Base-by-base conservation (phyloP, 2,113 vertebrate genomes). In the Apodemus speciosus region DNA sequence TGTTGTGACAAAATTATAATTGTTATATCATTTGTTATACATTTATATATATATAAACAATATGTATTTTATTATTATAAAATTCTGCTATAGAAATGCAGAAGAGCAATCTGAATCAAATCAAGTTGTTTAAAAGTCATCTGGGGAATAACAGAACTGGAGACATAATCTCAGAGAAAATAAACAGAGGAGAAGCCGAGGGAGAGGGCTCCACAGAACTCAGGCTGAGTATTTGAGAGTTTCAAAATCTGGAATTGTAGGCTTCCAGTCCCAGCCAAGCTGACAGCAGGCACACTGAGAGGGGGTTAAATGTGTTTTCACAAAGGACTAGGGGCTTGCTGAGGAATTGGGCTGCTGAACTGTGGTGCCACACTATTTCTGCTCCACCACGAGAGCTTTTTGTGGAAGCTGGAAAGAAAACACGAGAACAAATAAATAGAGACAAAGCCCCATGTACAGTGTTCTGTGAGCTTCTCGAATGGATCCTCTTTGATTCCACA, bases 41-140 rank as follows among this genome's bases (percentile, higher is more conserved):
- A 60, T 23, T 60, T 58, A 20, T 23, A 23, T 25, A 9, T 60
- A 60, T 60, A 9, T 9, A 62, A 62, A 9, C 23, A 27, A 62
- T 64, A 30, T 64, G 4, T 64, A 64, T 64, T 27, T 62, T 30
- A 10, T 30, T 64, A 64, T 64, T 30, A 64, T 64, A 64, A 64
- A 64, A 64, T n/a, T 90, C 25, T 80, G 76, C 23, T 85, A 75
- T 69, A 89, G 72, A 94, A 64, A 93, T 69, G 43, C n/a, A 38
- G 76, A 94, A 80, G 43, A 9, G 38, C 68, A 80, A 80, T 62
- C 13, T 27, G 77, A 88, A 93, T 68, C 62, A 80, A 90, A 66
- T 64, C 40, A 30, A 40, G 11, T 23, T 25, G n/a, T 88, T 62
- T 73, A 76, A 87, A 87, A 62, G n/a, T 51, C 86, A 43, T 49